Base-by-base conservation (phyloP, 2,113 vertebrate species). In the Amphiprion ocellaris region DNA sequence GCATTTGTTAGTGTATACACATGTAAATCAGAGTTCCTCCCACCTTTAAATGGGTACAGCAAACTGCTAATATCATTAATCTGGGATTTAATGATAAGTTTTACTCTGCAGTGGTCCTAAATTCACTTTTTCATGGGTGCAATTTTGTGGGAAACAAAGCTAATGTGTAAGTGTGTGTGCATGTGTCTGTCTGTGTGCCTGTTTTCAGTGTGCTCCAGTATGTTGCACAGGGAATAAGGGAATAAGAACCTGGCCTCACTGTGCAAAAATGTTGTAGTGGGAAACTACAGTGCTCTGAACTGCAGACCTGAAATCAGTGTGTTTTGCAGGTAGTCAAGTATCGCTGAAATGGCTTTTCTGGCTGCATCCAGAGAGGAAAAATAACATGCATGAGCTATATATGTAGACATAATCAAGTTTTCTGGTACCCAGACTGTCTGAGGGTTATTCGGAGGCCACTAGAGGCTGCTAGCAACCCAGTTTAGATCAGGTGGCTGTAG, bases 381-480 rank as follows among this genome's bases (percentile, higher is more conserved):
- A 19, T 10, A 49, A 30, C 24, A 41, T 44, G 65, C 60, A 58
- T 37, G n/a, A 62, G 28, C 30, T 44, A 44, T 69, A 28, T 44
- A 19, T 62, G 28, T 24, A 19, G n/a, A n/a, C 26, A 63, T 41
- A 16, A 56, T 72, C 41, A 58, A 69, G 39, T 21, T 21, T 10
- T 55, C n/a, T 39, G 21, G 59, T 60, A 17, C 49, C 3, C 46
- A 81, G 64, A 62, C 24, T 50, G 50, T 69, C 54, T 74, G 26
- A 74, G 77, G 26, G 59, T 70, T 83, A 70, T 62, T 83, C 55
- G 52, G 69, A 74, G 80, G 70, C 90, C 90, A 93, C 91, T 93
- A 92, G 92, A 90, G 91, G 91, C 86, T 90, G 91, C 90, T 92
- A 89, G 85, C 79, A 89, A 84, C 86, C 87, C 76, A 81, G 87